phyloP scores from a whole-genome alignment of 2,888 invertebrate genomes.

The Mechanitis messenoides region DNA sequence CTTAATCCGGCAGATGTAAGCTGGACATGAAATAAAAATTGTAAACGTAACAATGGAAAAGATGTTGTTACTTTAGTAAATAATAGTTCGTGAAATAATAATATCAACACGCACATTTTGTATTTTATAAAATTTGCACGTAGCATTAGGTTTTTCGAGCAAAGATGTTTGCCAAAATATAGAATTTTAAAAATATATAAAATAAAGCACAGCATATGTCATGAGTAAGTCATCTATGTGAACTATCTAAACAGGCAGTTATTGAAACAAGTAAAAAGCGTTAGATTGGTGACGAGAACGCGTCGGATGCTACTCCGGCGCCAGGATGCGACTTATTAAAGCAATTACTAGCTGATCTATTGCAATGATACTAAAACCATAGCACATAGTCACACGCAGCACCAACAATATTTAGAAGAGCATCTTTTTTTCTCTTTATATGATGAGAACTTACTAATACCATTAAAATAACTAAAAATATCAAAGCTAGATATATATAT shows the following conservation, averaged over 20 bases:
- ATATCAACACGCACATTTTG: background rate
- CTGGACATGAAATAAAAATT: background rate
- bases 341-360: conserved; percentile 62
- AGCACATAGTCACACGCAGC: conserved; percentile 5
- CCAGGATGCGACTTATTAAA: conserved; percentile 62
- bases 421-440: no score
- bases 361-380: conserved; percentile 32
- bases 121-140: no score
- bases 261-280: conserved; percentile 24
- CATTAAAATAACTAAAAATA: no score
- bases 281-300: conserved; percentile 22
- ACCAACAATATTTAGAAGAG: background rate
- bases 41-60: background rate
- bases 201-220: background rate
- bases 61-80: background rate
- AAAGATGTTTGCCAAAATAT: no score
- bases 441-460: no score
- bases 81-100: background rate
- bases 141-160: no score
- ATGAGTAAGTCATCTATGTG: background rate
- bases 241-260: background rate
- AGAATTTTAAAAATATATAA: no score
- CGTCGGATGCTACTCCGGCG: conserved; percentile 43
- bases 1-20: conserved; percentile 9
- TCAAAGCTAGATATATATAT: no score